Evolutionary conservation across 2,797 vertebrate genomes (phyloP).

Genomic region (Malacoctenus gilli): DNA sequence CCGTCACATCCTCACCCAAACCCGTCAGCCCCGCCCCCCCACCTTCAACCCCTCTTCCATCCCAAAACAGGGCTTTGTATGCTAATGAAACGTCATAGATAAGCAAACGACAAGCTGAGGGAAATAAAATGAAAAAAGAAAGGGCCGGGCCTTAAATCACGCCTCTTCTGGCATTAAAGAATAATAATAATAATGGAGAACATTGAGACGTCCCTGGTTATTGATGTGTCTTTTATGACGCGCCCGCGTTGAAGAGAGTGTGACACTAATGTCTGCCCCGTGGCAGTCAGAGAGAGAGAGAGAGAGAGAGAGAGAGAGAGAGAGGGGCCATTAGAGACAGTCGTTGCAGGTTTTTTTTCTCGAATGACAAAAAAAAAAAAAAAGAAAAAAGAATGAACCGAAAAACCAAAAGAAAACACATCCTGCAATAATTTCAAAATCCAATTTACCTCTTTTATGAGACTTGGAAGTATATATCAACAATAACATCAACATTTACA

Average conservation of each 20-base stretch:
- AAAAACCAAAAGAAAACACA: too few species aligned
- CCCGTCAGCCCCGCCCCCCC: not conserved
- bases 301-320: too few species aligned
- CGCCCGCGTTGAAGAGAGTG: slow-evolving; percentile 68
- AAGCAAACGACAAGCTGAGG: slow-evolving; percentile 60
- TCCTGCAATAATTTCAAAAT: slow-evolving; percentile 69
- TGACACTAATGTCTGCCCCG: slow-evolving; percentile 74
- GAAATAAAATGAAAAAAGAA: slow-evolving; percentile 66
- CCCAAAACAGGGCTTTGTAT: slow-evolving; percentile 72
- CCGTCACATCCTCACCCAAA: slow-evolving; percentile 2
- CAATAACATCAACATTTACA: slow-evolving; percentile 57
- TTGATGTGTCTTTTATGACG: slow-evolving; percentile 83
- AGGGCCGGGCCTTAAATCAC: slow-evolving; percentile 72
- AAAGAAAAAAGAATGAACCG: too few species aligned
- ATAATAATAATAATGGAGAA: slow-evolving; percentile 79
- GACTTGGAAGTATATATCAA: slow-evolving; percentile 62
- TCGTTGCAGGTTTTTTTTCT: slow-evolving; percentile 72
- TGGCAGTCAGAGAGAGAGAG: too few species aligned
- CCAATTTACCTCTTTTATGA: slow-evolving; percentile 60
- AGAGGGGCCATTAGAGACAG: slow-evolving; percentile 52
- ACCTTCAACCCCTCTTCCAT: slow-evolving; percentile 36
- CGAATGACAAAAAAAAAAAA: slow-evolving; percentile 60
- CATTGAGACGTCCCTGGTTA: slow-evolving; percentile 70
- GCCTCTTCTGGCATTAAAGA: slow-evolving; percentile 75
- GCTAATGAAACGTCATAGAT: slow-evolving; percentile 77